Base-by-base conservation (phyloP, 2,888 invertebrate genomes). In the Cerastis rubricosa region DNA sequence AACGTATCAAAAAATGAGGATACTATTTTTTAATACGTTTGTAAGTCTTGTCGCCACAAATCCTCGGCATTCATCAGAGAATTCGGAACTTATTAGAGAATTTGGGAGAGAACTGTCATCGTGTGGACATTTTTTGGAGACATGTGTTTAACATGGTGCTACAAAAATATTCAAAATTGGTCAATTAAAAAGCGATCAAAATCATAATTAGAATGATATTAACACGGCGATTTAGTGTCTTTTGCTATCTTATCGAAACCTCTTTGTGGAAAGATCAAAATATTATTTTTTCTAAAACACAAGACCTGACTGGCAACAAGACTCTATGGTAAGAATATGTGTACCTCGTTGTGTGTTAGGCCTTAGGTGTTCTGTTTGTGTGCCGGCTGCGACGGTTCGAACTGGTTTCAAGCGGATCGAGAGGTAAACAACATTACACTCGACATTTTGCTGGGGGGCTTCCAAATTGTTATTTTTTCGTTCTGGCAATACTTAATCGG, bases 281-380 rank as follows among this genome's bases (percentile, higher is more conserved):
- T 22, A 12, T 61, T 61, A 25, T 3, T 25, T 25, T n/a, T 1
- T 19, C 54, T 17, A 35, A 7, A 65, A 17, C 11, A 0, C 29
- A 14, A 80, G 47, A 79, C 40, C 65, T 70, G 51, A 54, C 22
- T 78, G 79, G 74, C 25, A 61, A 66, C 43, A 69, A 65, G 29
- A 49, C 35, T n/a, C 51, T 4, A 63, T 74, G 71, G 74, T 47
- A 71, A 73, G 72, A 51, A 45, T 71, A 51, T 76, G 63, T 74
- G 79, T 81, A 64, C 51, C 49, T 78, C 63, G 78, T 66, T 85
- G 78, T 66, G 85, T 78, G 54, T 66, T 84, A 83, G 83, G 83
- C 78, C 83, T 80, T 87, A 87, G 78, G 74, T 84, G 72, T 81
- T 85, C 66, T 86, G 84, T 85, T 81, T 85, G 76, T 78, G 76